Evolutionary conservation across 2,113 vertebrate genomes (phyloP), one percentile per base, ranked within the genome.

Genomic region (Oreotrochilus melanogaster): DNA sequence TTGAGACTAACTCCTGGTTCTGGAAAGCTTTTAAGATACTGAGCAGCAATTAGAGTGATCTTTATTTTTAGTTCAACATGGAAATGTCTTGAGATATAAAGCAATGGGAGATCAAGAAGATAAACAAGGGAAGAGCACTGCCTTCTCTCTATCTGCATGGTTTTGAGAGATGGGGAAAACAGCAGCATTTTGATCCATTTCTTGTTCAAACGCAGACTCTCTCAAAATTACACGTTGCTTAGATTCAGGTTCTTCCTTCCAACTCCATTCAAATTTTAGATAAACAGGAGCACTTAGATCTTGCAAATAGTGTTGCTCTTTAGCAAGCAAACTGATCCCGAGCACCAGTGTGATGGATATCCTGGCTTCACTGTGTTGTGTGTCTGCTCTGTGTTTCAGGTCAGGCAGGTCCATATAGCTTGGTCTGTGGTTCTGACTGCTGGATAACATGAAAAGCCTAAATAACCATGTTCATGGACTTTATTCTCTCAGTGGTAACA

Each of bases 401-500:
- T 95, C 84, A 79, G 61, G 57, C 43, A 79, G 12, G 35, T 81
- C 89, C 6, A 2, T 42, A 56, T 5, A 71, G 30, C 47, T 94
- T 60, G 23, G 30, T 88, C 48, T 1, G 4, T 71, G 75, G 72
- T 92, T 88, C 93, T 86, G 74, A 71, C 50, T 71, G 88, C 78
- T 39, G 65, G 50, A 58, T 96, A 74, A 70, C 71, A 70, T 51
- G 67, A 88, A 85, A 94, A 88, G 28, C 21, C 75, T 93, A 70
- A 89, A 83, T 73, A 95, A 72, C 51, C 78, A 62, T 30, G 50
- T 78, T 83, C 74, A 71, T 67, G 56, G 64, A 39, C 17, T 86
- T 89, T 89, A 91, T 92, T 64, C 71, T 95, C 75, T 94, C 89
- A 88, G 80, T 90, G 86, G 85, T 94, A 94, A 80, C 89, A 67